Percentiles rank a stretch among this genome's conserved stretches.
Conservation (phyloP, 1,140 invertebrate species). For the Lepidostoma basale region DNA sequence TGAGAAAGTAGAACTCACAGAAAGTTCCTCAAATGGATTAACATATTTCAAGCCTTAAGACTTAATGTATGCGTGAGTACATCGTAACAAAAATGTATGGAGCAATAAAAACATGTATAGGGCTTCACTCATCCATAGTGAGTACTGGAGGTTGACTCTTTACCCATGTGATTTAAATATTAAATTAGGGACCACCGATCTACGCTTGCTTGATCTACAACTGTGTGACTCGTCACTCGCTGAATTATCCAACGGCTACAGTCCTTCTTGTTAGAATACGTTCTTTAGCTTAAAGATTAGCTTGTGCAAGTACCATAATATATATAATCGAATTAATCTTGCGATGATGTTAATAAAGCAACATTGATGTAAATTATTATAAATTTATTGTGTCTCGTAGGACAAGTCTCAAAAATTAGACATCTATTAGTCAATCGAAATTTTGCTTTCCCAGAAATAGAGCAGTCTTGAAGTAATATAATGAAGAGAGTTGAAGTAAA, state of each 20-base stretch:
- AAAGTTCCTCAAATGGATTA: conserved; percentile 9
- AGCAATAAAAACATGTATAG: conserved; percentile 18
- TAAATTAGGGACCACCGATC: conserved; percentile 47
- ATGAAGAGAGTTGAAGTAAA: conserved; percentile 32
- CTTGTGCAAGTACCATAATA: conserved; percentile 30
- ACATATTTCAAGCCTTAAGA: conserved; percentile 14
- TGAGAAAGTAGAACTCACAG: not conserved
- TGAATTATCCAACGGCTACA: conserved; percentile 33
- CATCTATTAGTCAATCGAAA: conserved; percentile 11
- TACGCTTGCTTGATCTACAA: conserved; percentile 45
- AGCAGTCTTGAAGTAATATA: conserved; percentile 25
- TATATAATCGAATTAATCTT: conserved; percentile 29
- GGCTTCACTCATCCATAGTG: not conserved
- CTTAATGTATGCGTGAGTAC: too few species aligned
- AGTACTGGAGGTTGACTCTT: conserved; percentile 36
- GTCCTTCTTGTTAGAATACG: conserved; percentile 32
- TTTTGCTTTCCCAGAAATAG: conserved; percentile 35
- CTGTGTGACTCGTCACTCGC: conserved; percentile 40
- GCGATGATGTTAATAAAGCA: conserved; percentile 23
- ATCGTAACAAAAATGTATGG: not conserved
- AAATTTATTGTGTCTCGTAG: too few species aligned
- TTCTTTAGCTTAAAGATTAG: conserved; percentile 26
- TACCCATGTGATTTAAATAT: conserved; percentile 45
- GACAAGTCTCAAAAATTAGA: conserved; percentile 2
- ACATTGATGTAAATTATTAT: conserved; percentile 21